Conservation (phyloP, 2,888 invertebrate genomes). For the Trissolcus japonicus region DNA sequence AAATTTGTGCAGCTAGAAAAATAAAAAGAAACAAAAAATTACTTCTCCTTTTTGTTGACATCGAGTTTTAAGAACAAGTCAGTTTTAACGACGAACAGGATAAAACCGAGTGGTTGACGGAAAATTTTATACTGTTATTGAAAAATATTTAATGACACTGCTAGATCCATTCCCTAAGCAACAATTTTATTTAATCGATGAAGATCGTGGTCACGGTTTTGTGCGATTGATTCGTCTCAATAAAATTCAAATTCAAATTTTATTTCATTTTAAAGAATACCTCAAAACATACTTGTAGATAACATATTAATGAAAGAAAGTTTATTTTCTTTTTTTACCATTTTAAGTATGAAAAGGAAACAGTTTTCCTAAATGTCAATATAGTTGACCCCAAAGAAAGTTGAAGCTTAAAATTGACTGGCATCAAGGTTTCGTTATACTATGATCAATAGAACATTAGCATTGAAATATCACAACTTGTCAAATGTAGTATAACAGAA, state of each 20-base stretch:
- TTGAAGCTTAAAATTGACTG: background rate
- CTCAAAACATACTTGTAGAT: too few species aligned
- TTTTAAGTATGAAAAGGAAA: too few species aligned
- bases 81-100: too few species aligned
- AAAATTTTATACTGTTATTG: slow-evolving; percentile 1
- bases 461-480: slow-evolving; percentile 17
- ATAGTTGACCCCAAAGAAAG: slow-evolving; percentile 11
- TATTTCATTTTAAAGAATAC: too few species aligned
- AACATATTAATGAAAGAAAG: too few species aligned
- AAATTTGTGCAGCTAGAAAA: background rate
- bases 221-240: background rate
- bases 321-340: too few species aligned
- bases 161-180: slow-evolving; percentile 16
- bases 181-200: slow-evolving; percentile 35
- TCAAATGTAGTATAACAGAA: slow-evolving; percentile 20
- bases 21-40: background rate
- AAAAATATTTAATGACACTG: background rate
- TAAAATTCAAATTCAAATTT: too few species aligned
- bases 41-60: background rate
- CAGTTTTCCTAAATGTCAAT: too few species aligned
- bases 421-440: slow-evolving; percentile 25
- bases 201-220: slow-evolving; percentile 10
- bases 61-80: background rate
- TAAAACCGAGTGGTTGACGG: too few species aligned
- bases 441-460: slow-evolving; percentile 22